Conservation (phyloP, 2,113 vertebrate species). For the Enhydra lutris region DNA sequence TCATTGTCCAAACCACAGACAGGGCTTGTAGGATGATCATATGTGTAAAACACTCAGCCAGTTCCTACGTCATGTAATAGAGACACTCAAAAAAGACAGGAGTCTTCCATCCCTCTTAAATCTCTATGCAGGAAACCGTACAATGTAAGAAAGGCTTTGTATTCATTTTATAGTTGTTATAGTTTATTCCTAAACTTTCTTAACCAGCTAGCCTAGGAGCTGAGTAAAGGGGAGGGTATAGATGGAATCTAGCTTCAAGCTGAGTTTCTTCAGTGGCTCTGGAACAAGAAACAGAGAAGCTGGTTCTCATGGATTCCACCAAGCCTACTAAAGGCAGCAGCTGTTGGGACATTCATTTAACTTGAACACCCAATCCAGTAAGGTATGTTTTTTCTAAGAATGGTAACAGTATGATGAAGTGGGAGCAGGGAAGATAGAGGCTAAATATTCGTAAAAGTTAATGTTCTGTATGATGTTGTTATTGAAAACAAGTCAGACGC, state of each 20-base stretch:
- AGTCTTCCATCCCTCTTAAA: not conserved
- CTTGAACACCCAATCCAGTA: not conserved
- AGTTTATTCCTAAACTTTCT: not conserved
- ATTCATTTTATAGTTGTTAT: not conserved
- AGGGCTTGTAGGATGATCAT: not conserved
- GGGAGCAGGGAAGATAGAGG: not conserved
- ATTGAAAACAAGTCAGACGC: not conserved
- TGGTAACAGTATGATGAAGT: not conserved
- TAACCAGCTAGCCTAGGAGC: not conserved
- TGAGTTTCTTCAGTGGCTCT: not conserved
- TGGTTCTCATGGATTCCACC: not conserved
- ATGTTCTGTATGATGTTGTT: slow-evolving; percentile 13
- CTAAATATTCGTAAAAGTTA: slow-evolving; percentile 24
- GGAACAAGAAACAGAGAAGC: not conserved
- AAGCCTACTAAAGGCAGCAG: not conserved
- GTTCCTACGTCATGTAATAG: not conserved
- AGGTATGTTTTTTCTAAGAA: slow-evolving; percentile 1
- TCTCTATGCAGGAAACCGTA: not conserved
- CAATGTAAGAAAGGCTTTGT: not conserved
- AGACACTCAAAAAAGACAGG: not conserved
- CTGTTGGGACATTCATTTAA: not conserved
- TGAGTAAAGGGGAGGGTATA: not conserved
- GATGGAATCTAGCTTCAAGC: not conserved
- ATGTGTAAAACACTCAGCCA: not conserved
- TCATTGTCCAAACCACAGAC: not conserved